Base-by-base conservation (phyloP, 1,140 invertebrate genomes). In the Psix sp. region DNA sequence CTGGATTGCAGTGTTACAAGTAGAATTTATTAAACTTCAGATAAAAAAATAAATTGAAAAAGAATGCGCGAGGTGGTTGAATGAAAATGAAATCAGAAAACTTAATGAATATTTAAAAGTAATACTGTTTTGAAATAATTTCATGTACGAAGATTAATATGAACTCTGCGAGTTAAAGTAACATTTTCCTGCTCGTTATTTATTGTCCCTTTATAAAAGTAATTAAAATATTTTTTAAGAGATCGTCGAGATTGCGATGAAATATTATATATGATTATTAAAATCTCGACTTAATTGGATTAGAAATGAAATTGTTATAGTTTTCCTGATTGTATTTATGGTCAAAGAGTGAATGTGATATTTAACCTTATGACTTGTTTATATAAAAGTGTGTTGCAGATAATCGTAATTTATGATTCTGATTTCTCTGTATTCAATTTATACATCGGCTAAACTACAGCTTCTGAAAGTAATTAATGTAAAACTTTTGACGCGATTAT, bases 41-140 rank as follows among this genome's bases (percentile, higher is more conserved):
- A 68, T 68, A 31, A 45, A 60, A 45, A 46, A 38, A 24, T 35
- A 17, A 66, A 46, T 65, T 59, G 35, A 59, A 29, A n/a, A 29
- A n/a, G 6, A 29, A 29, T 2, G 56, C 56, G 18, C 6, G 31
- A 10, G 11, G 7, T 17, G 5, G 9, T 43, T 18, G 13, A 3
- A 54, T 33, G 39, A 33, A 59, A 57, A 59, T 45, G 42, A 31
- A 38, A 52, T 45, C 45, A 48, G 40, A 29, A 24, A 20, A 0
- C 26, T 18, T 36, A 18, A 46, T 40, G 38, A 46, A 60, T 38
- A 54, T 52, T 24, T 20, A 48, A 48, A 9, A 17, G 36, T 26
- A 51, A 52, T 38, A 10, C 11, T 29, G 21, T 9, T 56, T 65
- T 29, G 31, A 29, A 36, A 63, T 26, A 29, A 63, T 36, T 51